Evolutionary conservation across 2,113 vertebrate species (phyloP).

Genomic region (Rhinopomastus cyanomelas): DNA sequence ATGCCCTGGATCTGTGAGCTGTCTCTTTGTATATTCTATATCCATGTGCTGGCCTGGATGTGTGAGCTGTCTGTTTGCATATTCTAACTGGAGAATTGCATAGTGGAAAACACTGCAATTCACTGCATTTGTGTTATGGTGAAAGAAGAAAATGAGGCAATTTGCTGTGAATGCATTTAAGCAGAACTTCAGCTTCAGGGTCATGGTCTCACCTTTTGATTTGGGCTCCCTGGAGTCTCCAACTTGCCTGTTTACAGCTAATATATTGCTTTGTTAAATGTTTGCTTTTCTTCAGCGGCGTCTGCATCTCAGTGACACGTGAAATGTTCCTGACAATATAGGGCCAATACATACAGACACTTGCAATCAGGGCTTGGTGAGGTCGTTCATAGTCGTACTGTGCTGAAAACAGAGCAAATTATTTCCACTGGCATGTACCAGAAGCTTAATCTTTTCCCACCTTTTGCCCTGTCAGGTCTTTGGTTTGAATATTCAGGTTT

Average conservation of each 20-base stretch:
- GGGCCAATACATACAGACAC: background rate
- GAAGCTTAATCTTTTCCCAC: background rate
- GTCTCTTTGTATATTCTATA: too few relatives aligned
- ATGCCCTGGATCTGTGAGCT: background rate
- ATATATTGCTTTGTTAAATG: conserved; percentile 2
- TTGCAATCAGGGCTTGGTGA: background rate
- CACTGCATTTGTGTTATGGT: background rate
- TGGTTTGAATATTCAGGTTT: background rate
- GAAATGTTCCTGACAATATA: background rate
- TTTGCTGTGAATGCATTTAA: conserved; percentile 8
- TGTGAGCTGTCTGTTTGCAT: background rate
- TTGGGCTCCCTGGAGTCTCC: background rate
- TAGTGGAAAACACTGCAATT: background rate
- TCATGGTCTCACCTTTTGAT: background rate
- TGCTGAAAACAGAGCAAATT: background rate
- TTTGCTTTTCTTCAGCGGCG: background rate
- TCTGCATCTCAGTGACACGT: background rate
- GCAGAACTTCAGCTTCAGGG: background rate
- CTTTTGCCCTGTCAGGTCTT: background rate
- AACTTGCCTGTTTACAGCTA: background rate
- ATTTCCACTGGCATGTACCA: background rate
- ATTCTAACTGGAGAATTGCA: background rate
- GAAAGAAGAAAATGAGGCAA: background rate
- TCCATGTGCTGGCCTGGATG: too few relatives aligned
- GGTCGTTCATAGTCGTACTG: fast-evolving